These are phyloP conservation scores for Eledona agricola DNA, from an alignment of 2,888 invertebrate species.

Conservation along the genomic window DNA sequence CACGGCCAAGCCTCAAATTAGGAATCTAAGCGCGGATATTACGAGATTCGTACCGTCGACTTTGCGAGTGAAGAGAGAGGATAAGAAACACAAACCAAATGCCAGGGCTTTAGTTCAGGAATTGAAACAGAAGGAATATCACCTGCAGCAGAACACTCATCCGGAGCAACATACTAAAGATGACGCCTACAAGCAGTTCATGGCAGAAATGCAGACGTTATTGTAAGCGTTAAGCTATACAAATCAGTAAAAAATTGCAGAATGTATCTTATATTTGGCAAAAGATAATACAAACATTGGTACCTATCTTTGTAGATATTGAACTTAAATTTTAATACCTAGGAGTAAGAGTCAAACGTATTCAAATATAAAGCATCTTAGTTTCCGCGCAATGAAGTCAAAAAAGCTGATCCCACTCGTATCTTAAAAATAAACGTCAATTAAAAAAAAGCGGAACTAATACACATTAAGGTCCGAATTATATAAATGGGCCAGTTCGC, in stretches of 20 bases:
- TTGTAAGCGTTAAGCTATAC: constrained; percentile 66
- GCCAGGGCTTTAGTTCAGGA: constrained; percentile 66
- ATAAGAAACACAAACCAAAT: constrained; percentile 71
- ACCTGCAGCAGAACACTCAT: constrained; percentile 52
- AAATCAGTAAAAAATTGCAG: constrained; percentile 1
- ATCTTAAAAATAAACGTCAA: constrained; percentile 6
- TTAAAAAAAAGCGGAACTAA: no score
- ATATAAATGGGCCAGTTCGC: no score
- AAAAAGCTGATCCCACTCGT: no score
- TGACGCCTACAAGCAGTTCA: constrained; percentile 98
- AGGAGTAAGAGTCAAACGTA: constrained; percentile 21
- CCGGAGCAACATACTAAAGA: constrained; percentile 79
- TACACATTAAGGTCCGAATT: no score
- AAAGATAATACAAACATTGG: constrained; percentile 30
- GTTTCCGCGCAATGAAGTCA: no score
- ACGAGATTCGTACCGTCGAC: constrained; percentile 96
- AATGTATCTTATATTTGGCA: constrained; percentile 32
- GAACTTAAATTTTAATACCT: constrained; percentile 15
- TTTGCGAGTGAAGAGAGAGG: constrained; percentile 88
- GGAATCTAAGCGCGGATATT: constrained; percentile 92
- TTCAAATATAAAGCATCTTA: constrained; percentile 10
- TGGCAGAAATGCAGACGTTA: constrained; percentile 97
- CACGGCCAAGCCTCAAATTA: constrained; percentile 96
- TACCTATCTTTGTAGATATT: constrained; percentile 27
- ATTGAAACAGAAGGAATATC: constrained; percentile 64